These are phyloP conservation scores for Myotis vivesi DNA, from an alignment of 2,797 vertebrate species.

Conservation along the genomic window DNA sequence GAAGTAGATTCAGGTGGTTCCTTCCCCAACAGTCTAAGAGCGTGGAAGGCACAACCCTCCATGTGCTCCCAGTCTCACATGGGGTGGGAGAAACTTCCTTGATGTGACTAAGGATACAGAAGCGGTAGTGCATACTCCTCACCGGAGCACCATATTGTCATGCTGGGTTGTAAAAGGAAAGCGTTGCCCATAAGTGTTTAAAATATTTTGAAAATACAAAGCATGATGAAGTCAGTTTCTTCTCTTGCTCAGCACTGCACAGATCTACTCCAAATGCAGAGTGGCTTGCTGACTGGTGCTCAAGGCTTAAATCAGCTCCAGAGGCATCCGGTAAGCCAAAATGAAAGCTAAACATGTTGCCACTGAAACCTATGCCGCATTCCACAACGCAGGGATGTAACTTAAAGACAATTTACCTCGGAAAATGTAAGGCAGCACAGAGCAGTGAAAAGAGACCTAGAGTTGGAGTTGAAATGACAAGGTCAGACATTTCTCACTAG, in stretches of 20 bases:
- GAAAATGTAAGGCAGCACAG: slow-evolving; percentile 31
- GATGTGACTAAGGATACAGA: not conserved
- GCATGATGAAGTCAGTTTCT: not conserved
- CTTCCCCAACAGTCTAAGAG: no score
- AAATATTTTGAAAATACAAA: slow-evolving; percentile 55
- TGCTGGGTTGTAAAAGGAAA: not conserved
- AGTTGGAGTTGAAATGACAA: slow-evolving; percentile 59
- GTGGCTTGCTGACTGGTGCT: not conserved
- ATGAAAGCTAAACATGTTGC: not conserved
- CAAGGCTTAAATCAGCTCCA: not conserved
- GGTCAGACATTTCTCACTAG: slow-evolving; percentile 59
- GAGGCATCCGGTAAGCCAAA: not conserved
- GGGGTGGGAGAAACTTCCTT: not conserved
- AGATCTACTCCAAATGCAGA: not conserved
- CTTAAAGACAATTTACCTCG: slow-evolving; percentile 40
- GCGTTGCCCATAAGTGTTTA: not conserved
- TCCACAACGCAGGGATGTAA: not conserved
- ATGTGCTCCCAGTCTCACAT: rapidly evolving
- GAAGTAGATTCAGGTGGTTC: not conserved
- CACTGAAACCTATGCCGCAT: not conserved
- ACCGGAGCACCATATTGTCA: not conserved
- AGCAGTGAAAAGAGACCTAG: slow-evolving; percentile 19
- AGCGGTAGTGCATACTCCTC: not conserved
- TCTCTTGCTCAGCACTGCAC: not conserved
- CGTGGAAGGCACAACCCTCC: not conserved